These are phyloP conservation scores for Cyprinodon diabolis DNA, from an alignment of 2,797 vertebrate species.

Conservation along the genomic window DNA sequence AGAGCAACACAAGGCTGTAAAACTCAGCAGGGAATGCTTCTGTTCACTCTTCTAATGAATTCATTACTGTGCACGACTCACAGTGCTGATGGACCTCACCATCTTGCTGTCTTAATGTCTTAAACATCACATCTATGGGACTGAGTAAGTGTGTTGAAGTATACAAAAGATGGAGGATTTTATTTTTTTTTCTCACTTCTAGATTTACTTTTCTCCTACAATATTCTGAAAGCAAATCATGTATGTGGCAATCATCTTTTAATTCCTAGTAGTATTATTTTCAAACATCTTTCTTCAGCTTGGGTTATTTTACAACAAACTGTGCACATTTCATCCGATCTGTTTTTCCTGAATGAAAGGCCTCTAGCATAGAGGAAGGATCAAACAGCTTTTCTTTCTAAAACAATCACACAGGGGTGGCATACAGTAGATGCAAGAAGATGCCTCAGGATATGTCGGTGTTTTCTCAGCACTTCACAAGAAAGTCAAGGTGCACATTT, in stretches of 20 bases:
- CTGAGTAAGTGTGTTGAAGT: slow-evolving; percentile 24
- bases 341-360: not conserved
- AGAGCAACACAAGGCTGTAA: slow-evolving; percentile 27
- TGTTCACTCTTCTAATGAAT: slow-evolving; percentile 56
- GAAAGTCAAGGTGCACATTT: not conserved
- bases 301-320: slow-evolving; percentile 5
- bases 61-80: slow-evolving; percentile 56
- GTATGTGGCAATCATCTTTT: not conserved
- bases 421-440: not conserved
- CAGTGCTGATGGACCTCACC: slow-evolving; percentile 43
- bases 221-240: not conserved
- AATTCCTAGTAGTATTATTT: slow-evolving; percentile 6
- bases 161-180: slow-evolving; percentile 16
- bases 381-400: slow-evolving; percentile 7
- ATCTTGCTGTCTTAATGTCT: slow-evolving; percentile 42
- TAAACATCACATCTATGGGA: slow-evolving; percentile 26
- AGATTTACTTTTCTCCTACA: not conserved
- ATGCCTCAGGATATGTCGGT: not conserved
- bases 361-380: not conserved
- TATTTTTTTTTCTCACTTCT: not conserved
- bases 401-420: not conserved
- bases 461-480: slow-evolving; percentile 6
- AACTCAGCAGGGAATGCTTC: slow-evolving; percentile 39
- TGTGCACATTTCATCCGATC: slow-evolving; percentile 2
- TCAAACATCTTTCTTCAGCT: slow-evolving; percentile 6